Percentiles rank a stretch among this genome's conserved stretches.
Conservation (phyloP, 30 jellyfish, hydroid and myxozoan genomes). For the Pelagia noctiluca region DNA sequence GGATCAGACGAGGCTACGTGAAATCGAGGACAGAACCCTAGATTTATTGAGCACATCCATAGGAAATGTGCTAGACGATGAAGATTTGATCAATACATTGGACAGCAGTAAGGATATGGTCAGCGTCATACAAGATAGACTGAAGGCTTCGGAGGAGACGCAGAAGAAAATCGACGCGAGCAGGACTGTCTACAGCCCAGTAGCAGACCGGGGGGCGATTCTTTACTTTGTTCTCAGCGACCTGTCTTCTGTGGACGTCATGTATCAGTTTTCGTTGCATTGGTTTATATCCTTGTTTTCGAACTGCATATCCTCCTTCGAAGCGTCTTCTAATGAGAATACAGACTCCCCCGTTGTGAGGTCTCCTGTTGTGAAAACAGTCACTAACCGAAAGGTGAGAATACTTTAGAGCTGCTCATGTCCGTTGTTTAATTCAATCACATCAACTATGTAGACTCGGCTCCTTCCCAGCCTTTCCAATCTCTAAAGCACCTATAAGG, state of each 20-base stretch:
- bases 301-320: constrained; percentile 56
- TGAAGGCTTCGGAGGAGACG: constrained; percentile 71
- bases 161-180: constrained; percentile 48
- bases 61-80: constrained; percentile 89
- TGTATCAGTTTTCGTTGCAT: constrained; percentile 90
- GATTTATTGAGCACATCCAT: constrained; percentile 72
- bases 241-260: constrained; percentile 69
- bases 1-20: constrained; percentile 68
- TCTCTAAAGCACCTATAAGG: no score
- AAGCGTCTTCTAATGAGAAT: constrained; percentile 9
- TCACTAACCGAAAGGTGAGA: constrained; percentile 3
- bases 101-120: constrained; percentile 82
- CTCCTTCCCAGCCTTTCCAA: no score
- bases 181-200: constrained; percentile 76
- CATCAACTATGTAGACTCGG: no score
- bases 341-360: background rate
- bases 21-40: constrained; percentile 81
- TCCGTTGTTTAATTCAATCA: no score
- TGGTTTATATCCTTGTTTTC: constrained; percentile 81
- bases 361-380: constrained; percentile 1
- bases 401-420: background rate
- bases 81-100: constrained; percentile 78
- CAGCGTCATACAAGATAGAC: constrained; percentile 50
- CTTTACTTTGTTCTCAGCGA: constrained; percentile 79
- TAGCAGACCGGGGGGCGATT: constrained; percentile 89